Evolutionary conservation across 2,113 vertebrate genomes (phyloP).

Genomic region (Ramphastos sulfuratus): DNA sequence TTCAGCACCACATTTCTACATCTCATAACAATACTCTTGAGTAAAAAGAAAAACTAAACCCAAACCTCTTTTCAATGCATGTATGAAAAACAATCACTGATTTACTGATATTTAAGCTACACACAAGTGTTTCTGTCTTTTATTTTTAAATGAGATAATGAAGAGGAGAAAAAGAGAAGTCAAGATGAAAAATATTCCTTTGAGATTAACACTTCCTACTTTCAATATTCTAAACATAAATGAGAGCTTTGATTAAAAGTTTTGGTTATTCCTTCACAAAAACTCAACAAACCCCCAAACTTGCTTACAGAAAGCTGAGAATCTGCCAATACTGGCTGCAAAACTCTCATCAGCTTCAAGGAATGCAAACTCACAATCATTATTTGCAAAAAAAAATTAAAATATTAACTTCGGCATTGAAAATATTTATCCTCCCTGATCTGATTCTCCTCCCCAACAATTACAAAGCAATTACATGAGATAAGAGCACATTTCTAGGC

Average conservation of each 20-base stretch:
- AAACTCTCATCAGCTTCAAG: neutral
- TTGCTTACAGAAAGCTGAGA: neutral
- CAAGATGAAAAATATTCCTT: neutral
- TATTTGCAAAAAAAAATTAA: neutral
- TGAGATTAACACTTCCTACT: conserved; percentile 39
- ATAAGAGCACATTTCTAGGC: conserved; percentile 40
- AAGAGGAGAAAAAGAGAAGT: conserved; percentile 3
- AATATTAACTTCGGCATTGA: neutral
- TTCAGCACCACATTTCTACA: too few species aligned
- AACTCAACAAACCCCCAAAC: neutral
- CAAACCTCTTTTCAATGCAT: neutral
- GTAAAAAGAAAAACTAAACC: neutral
- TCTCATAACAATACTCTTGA: neutral
- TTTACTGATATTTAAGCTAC: neutral
- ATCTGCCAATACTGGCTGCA: neutral
- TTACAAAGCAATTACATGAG: conserved; percentile 45
- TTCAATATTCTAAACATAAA: conserved; percentile 22
- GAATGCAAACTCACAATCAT: neutral
- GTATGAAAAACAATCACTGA: neutral
- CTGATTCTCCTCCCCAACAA: conserved; percentile 24
- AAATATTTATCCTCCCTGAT: conserved; percentile 36
- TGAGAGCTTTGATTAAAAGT: conserved; percentile 17
- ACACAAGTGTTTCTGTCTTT: neutral
- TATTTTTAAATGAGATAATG: neutral
- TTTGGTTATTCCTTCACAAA: neutral